These are phyloP conservation scores for Aurelia coerulea DNA, from an alignment of 30 jellyfish, hydroid and myxozoan genomes.

Conservation along the genomic window DNA sequence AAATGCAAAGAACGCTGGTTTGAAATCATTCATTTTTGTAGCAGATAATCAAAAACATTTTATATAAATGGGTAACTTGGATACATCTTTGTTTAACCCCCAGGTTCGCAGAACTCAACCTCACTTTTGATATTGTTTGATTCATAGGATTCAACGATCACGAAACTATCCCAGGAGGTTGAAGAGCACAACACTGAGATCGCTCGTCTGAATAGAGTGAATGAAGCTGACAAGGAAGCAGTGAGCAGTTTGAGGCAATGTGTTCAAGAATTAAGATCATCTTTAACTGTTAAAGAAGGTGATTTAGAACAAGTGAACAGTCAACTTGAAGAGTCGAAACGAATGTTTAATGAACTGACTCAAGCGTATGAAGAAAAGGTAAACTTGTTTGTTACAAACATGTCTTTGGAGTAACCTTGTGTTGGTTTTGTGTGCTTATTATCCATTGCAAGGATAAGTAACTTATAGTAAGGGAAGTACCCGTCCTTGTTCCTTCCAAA, in stretches of 20 bases:
- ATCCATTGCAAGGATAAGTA: not conserved
- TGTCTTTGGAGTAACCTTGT: not conserved
- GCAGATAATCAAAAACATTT: too few relatives aligned
- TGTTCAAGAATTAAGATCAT: slow-evolving; percentile 72
- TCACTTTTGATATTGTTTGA: too few relatives aligned
- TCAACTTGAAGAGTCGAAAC: slow-evolving; percentile 82
- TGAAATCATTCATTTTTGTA: too few relatives aligned
- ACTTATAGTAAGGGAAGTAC: not conserved
- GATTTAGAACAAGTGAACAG: slow-evolving; percentile 38
- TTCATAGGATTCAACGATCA: slow-evolving; percentile 45
- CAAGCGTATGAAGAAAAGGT: slow-evolving; percentile 85
- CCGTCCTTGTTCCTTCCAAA: too few relatives aligned
- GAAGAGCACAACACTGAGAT: slow-evolving; percentile 65
- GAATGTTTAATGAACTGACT: slow-evolving; percentile 44
- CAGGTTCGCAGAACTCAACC: too few relatives aligned
- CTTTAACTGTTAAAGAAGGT: slow-evolving; percentile 63
- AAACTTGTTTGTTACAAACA: not conserved
- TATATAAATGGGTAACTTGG: too few relatives aligned
- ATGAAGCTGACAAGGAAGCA: slow-evolving; percentile 79
- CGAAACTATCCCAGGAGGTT: slow-evolving; percentile 49
- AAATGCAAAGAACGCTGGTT: too few relatives aligned
- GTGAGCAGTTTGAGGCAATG: slow-evolving; percentile 70
- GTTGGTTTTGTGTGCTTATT: not conserved
- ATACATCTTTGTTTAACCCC: too few relatives aligned
- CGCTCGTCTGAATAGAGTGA: slow-evolving; percentile 73